phyloP scores from a whole-genome alignment of 2,797 vertebrate genomes.

The Paratrypauchen microcephalus region DNA sequence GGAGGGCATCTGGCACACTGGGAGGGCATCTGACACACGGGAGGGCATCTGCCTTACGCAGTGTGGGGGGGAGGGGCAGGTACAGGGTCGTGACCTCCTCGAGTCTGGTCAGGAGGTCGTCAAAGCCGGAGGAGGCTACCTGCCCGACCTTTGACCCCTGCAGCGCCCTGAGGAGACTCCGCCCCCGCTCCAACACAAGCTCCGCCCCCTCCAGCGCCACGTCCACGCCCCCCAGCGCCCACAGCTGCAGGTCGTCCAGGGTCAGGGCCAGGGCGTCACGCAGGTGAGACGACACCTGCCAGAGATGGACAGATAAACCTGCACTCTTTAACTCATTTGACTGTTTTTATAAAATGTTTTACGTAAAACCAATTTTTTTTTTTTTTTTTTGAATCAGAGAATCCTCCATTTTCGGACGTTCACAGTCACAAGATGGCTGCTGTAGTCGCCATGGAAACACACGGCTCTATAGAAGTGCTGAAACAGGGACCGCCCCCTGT shows the following conservation, averaged over 20 bases:
- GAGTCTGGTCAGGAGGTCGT: constrained; percentile 61
- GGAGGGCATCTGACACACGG: not conserved
- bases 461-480: too few relatives aligned
- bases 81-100: constrained; percentile 65
- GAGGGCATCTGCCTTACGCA: constrained; percentile 59
- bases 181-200: not conserved
- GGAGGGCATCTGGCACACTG: not conserved
- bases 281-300: not conserved
- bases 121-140: constrained; percentile 39
- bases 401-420: too few relatives aligned
- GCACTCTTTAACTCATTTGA: too few relatives aligned
- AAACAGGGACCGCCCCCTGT: too few relatives aligned
- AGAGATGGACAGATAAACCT: too few relatives aligned
- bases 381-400: too few relatives aligned
- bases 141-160: constrained; percentile 52
- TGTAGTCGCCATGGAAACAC: too few relatives aligned
- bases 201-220: constrained; percentile 45
- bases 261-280: too few relatives aligned
- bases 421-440: too few relatives aligned
- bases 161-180: constrained; percentile 28
- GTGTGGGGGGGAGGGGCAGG: constrained; percentile 66
- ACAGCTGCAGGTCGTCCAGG: constrained; percentile 62
- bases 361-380: too few relatives aligned
- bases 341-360: too few relatives aligned
- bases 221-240: constrained; percentile 57